Conservation (phyloP, 2,113 vertebrate genomes). For the Theristicus caerulescens region DNA sequence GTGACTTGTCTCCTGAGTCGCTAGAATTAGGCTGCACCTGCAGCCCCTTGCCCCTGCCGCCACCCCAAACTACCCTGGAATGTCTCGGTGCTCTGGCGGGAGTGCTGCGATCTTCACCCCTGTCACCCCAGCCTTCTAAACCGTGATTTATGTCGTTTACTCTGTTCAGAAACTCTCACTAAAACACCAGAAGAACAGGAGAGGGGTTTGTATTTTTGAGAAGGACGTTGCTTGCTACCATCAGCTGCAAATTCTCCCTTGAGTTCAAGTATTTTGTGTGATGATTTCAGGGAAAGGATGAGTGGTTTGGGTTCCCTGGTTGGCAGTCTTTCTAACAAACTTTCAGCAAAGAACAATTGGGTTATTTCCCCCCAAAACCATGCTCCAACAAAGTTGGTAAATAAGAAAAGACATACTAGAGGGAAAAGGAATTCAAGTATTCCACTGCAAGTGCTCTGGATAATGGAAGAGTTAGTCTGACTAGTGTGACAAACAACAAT, state of each 20-base stretch:
- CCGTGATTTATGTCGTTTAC: background rate
- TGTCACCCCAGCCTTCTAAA: background rate
- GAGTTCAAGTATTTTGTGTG: background rate
- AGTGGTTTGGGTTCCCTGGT: background rate
- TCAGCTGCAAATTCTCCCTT: background rate
- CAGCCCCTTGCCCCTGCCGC: background rate
- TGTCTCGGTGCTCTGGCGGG: background rate
- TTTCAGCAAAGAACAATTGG: background rate
- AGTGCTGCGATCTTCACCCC: background rate
- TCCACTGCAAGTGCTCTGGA: background rate
- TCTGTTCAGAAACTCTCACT: background rate
- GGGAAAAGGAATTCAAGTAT: background rate
- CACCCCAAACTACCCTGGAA: background rate
- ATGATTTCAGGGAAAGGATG: background rate
- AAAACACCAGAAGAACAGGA: accelerated
- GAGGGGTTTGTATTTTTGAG: background rate
- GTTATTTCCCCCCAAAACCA: background rate
- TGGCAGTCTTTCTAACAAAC: background rate
- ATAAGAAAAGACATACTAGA: background rate
- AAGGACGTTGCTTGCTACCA: background rate
- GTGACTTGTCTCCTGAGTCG: background rate
- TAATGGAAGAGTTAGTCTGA: background rate
- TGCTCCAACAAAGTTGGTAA: background rate
- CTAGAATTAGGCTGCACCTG: background rate
- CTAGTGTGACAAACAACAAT: background rate